These are phyloP conservation scores for Poecile atricapillus DNA, from an alignment of 2,113 vertebrate species.

Conservation along the genomic window DNA sequence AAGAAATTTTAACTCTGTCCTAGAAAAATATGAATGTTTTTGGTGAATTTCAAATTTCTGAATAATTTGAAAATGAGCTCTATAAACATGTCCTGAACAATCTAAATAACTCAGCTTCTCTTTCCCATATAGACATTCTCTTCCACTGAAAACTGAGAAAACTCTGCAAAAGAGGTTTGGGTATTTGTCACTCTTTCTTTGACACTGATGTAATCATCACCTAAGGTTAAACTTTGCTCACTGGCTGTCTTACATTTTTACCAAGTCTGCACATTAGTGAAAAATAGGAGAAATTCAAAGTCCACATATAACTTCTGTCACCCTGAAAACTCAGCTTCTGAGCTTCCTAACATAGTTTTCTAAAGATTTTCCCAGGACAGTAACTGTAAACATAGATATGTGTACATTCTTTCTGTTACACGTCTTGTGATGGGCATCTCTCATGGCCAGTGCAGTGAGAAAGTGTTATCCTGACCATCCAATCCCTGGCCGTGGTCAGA, in stretches of 20 bases:
- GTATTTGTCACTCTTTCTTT: neutral
- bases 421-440: no score
- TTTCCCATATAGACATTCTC: neutral
- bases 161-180: neutral
- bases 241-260: neutral
- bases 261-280: neutral
- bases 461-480: no score
- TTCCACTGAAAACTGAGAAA: neutral
- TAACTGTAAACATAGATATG: no score
- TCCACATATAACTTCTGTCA: neutral
- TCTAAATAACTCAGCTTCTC: neutral
- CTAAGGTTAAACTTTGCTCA: neutral
- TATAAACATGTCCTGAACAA: neutral
- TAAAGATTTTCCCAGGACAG: no score
- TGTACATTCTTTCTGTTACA: no score
- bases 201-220: neutral
- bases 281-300: neutral
- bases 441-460: no score
- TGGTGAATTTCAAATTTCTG: neutral
- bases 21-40: neutral
- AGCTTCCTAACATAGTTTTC: no score
- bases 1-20: neutral
- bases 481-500: no score
- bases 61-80: neutral
- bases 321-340: no score